phyloP scores from a whole-genome alignment of 2,797 vertebrate genomes.

The Macroramphosus scolopax region DNA sequence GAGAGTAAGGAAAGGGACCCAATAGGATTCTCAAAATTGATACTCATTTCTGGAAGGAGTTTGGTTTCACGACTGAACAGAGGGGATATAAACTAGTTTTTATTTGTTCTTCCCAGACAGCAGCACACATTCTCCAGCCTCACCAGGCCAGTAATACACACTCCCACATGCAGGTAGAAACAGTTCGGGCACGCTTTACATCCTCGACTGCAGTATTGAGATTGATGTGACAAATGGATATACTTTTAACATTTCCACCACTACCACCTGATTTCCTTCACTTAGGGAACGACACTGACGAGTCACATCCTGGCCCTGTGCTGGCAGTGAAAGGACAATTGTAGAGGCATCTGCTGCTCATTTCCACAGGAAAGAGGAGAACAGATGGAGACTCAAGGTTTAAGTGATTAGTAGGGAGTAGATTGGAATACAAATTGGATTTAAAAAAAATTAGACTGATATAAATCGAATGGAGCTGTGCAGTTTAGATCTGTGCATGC shows the following conservation, averaged over 20 bases:
- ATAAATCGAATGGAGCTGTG: slow-evolving; percentile 94
- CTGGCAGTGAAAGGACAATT: slow-evolving; percentile 87
- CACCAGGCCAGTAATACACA: no score
- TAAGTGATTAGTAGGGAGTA: slow-evolving; percentile 97
- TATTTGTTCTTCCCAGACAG: slow-evolving; percentile 28
- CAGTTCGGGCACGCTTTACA: no score
- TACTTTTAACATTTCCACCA: slow-evolving; percentile 44
- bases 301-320: slow-evolving; percentile 49
- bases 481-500: slow-evolving; percentile 81
- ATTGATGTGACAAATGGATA: slow-evolving; percentile 36
- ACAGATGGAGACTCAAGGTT: slow-evolving; percentile 97
- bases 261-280: slow-evolving; percentile 71
- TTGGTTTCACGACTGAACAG: slow-evolving; percentile 28
- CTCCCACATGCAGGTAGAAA: no score
- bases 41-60: slow-evolving; percentile 54
- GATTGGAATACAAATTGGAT: slow-evolving; percentile 99
- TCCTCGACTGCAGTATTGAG: no score
- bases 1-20: slow-evolving; percentile 54
- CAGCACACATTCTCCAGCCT: no score
- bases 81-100: slow-evolving; percentile 39
- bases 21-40: slow-evolving; percentile 70
- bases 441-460: slow-evolving; percentile 99
- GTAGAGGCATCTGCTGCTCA: slow-evolving; percentile 91
- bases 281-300: slow-evolving; percentile 51
- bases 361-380: slow-evolving; percentile 83